Evolutionary conservation across 2,113 vertebrate genomes (phyloP).

Genomic region (Oceanites oceanicus): DNA sequence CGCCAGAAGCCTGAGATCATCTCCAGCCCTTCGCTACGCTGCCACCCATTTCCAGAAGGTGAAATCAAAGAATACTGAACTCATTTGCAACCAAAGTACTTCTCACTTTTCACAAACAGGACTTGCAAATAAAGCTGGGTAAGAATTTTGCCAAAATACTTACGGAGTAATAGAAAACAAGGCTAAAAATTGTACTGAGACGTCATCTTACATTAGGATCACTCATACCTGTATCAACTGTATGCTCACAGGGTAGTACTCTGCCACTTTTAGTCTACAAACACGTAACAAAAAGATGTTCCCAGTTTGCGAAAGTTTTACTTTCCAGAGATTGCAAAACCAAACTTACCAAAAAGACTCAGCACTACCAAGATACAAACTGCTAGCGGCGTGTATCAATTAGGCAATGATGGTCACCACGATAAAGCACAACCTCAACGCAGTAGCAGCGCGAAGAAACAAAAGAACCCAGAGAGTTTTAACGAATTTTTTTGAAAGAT

Average conservation of each 20-base stretch:
- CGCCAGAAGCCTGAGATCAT: slow-evolving; percentile 1
- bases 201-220: not conserved
- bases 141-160: not conserved
- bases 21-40: not conserved
- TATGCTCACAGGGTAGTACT: accelerated
- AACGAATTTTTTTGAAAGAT: not conserved
- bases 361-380: not conserved
- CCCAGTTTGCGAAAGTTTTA: not conserved
- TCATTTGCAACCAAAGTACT: not conserved
- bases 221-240: not conserved
- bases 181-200: not conserved
- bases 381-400: not conserved
- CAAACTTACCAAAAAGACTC: not conserved
- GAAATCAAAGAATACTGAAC: not conserved
- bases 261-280: not conserved
- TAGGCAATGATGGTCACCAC: accelerated
- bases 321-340: not conserved
- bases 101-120: not conserved
- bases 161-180: not conserved
- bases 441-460: not conserved
- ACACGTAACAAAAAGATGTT: not conserved
- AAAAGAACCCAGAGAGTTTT: not conserved
- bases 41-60: not conserved
- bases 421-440: not conserved
- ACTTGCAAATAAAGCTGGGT: not conserved